These are phyloP conservation scores for Papilio xuthus DNA, from an alignment of 1,140 invertebrate species.

Conservation along the genomic window DNA sequence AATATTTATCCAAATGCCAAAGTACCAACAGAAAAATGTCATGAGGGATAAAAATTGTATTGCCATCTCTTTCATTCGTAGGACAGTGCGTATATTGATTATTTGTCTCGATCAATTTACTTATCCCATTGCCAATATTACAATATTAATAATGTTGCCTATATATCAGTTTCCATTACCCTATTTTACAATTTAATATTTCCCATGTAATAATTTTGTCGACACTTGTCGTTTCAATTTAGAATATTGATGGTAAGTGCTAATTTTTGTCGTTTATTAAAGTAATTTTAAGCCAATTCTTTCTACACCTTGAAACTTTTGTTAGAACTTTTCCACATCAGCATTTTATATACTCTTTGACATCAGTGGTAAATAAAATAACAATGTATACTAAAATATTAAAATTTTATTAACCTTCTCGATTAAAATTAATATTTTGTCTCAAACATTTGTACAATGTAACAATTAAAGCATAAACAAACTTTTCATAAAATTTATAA, in stretches of 20 bases:
- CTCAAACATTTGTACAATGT: slow-evolving; percentile 49
- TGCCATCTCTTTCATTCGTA: neutral
- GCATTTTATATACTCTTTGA: too few relatives aligned
- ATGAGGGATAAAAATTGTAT: neutral
- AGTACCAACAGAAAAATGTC: neutral
- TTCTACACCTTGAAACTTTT: too few relatives aligned
- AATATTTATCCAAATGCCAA: neutral
- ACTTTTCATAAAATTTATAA: slow-evolving; percentile 34
- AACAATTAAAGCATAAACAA: slow-evolving; percentile 50
- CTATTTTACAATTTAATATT: too few relatives aligned
- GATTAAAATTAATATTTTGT: slow-evolving; percentile 39
- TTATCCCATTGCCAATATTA: neutral
- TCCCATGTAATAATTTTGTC: too few relatives aligned
- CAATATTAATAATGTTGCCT: neutral
- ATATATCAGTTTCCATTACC: neutral
- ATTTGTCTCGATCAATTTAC: neutral
- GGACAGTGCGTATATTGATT: neutral
- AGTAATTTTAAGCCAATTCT: too few relatives aligned
- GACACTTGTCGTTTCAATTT: too few relatives aligned
- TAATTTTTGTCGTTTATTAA: too few relatives aligned
- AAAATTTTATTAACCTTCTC: slow-evolving; percentile 42
- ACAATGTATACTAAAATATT: slow-evolving; percentile 43
- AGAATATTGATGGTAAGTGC: too few relatives aligned
- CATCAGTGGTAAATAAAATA: slow-evolving; percentile 33
- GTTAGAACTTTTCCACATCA: neutral